Percentiles rank a stretch among this genome's conserved stretches.
These are phyloP conservation scores for Drosophila prosaltans DNA, from an alignment of 1,140 invertebrate genomes.

Conservation along the genomic window DNA sequence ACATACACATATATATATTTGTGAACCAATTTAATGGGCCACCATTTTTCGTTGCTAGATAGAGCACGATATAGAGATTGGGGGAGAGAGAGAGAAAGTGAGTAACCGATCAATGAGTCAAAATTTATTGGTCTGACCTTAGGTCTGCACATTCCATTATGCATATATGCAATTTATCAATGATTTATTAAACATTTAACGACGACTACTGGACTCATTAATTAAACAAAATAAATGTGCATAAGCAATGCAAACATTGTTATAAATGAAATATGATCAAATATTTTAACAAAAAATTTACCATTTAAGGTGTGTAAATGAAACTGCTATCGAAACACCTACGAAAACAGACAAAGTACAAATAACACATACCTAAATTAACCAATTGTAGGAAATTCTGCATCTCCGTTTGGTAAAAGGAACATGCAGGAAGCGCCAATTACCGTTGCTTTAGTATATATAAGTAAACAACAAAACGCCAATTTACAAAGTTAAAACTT, in stretches of 20 bases:
- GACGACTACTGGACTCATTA: constrained; percentile 54
- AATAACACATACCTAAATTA: background rate
- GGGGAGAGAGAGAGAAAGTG: background rate
- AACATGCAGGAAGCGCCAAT: background rate
- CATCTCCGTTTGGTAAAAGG: background rate
- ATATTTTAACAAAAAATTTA: constrained; percentile 23
- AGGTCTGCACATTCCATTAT: constrained; percentile 47
- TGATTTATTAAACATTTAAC: constrained; percentile 55
- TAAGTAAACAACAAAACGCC: too few relatives aligned
- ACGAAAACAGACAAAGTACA: too few relatives aligned
- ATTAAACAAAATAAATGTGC: constrained; percentile 53
- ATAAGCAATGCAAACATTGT: constrained; percentile 33
- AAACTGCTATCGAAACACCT: background rate
- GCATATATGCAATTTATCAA: constrained; percentile 53
- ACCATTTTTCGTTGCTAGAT: background rate
- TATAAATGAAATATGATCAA: constrained; percentile 26
- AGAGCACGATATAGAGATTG: too few relatives aligned
- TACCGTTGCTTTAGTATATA: too few relatives aligned
- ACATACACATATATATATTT: background rate
- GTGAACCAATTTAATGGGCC: constrained; percentile 45
- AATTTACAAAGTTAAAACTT: background rate
- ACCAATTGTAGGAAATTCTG: background rate
- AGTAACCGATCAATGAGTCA: constrained; percentile 19
- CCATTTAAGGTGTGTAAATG: background rate
- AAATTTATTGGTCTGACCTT: constrained; percentile 54